A percentile compares a stretch with the other conserved stretches of the same genome.
Evolutionary conservation across 2,797 vertebrate genomes (phyloP).

Genomic region (Bradypus variegatus): DNA sequence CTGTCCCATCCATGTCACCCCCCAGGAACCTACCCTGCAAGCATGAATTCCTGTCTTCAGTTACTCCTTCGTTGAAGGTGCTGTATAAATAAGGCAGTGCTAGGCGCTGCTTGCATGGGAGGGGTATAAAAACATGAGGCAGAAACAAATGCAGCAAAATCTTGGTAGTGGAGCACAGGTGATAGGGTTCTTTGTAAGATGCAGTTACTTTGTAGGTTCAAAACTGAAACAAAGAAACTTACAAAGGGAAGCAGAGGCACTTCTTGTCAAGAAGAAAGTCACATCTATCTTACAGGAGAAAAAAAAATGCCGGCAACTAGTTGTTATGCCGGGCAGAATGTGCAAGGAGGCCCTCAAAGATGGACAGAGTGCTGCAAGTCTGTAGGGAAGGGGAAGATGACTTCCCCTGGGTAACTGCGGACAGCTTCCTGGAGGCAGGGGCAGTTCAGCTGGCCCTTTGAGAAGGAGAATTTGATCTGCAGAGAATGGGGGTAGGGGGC

Average conservation of each 20-base stretch:
- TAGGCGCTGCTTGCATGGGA: background rate
- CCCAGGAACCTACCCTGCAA: background rate
- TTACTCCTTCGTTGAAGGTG: background rate
- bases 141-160: constrained; percentile 7
- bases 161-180: background rate
- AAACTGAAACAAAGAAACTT: background rate
- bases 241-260: background rate
- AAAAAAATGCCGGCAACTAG: background rate
- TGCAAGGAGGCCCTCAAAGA: background rate
- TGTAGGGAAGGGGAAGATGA: background rate
- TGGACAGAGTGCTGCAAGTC: background rate
- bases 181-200: background rate
- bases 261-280: background rate
- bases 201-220: background rate
- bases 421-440: background rate
- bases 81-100: background rate
- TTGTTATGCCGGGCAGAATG: background rate
- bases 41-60: background rate
- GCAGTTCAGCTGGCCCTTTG: background rate
- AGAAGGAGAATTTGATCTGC: constrained; percentile 6
- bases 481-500: background rate
- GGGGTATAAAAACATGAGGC: background rate
- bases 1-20: background rate
- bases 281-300: background rate
- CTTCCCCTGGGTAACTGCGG: background rate